These are phyloP conservation scores for Rhagophthalmus giganteus DNA, from an alignment of 2,888 invertebrate species.

Conservation along the genomic window DNA sequence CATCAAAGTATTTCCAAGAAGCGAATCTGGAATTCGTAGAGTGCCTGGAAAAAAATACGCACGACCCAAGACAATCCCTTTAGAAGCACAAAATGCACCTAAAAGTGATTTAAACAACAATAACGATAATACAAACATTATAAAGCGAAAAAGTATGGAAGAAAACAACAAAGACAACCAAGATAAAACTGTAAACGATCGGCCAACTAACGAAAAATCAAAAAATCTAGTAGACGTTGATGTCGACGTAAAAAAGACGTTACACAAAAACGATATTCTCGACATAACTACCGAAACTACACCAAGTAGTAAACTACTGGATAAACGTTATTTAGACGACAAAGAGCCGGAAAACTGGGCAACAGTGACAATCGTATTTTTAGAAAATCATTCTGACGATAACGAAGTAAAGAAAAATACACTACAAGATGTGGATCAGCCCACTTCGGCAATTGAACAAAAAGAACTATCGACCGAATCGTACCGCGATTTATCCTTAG, in stretches of 20 bases:
- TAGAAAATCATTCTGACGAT: neutral
- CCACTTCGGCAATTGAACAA: constrained; percentile 42
- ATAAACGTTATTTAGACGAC: neutral
- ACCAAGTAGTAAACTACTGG: too few relatives aligned
- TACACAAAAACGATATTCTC: too few relatives aligned
- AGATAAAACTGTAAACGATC: neutral
- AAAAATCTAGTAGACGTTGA: too few relatives aligned
- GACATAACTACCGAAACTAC: too few relatives aligned
- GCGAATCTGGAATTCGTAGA: constrained; percentile 25
- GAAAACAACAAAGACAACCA: neutral
- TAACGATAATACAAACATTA: neutral
- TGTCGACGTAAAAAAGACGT: too few relatives aligned
- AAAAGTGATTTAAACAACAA: constrained; percentile 5
- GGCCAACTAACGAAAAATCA: too few relatives aligned
- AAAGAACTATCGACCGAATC: constrained; percentile 31
- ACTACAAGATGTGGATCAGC: constrained; percentile 40
- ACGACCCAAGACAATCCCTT: neutral
- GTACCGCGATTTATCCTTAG: too few relatives aligned
- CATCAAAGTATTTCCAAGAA: constrained; percentile 30
- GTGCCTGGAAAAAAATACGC: constrained; percentile 33
- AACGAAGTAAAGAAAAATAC: constrained; percentile 24
- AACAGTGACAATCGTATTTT: neutral
- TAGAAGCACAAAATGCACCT: neutral
- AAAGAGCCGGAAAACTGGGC: neutral
- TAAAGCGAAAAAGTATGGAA: neutral